Conservation (phyloP, 2,797 vertebrate species). For the Bradypodion ventrale region DNA sequence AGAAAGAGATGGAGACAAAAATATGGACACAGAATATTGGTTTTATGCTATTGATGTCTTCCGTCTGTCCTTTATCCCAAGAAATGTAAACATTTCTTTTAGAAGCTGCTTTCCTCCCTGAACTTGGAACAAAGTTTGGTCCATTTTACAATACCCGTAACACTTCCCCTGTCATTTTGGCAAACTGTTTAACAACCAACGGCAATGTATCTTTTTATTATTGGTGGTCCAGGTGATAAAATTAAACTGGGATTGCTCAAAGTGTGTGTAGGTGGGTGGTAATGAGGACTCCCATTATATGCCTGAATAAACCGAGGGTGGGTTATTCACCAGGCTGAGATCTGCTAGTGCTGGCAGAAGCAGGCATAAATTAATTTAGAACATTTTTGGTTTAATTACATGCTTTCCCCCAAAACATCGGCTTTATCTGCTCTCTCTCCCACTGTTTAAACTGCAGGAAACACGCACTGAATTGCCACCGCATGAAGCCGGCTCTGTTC, state of each 20-base stretch:
- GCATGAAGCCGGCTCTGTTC: conserved; percentile 94
- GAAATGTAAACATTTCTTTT: neutral
- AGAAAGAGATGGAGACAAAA: neutral
- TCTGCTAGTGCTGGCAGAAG: neutral
- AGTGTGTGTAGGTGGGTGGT: too few relatives aligned
- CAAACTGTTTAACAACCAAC: neutral
- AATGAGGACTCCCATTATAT: neutral
- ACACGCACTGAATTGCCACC: conserved; percentile 93
- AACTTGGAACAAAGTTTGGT: conserved; percentile 26
- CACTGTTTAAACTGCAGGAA: conserved; percentile 79
- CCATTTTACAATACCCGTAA: neutral
- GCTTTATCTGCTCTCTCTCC: conserved; percentile 34
- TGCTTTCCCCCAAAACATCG: neutral
- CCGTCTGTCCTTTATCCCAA: neutral
- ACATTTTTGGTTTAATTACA: too few relatives aligned
- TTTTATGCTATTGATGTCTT: neutral
- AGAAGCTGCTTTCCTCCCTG: too few relatives aligned
- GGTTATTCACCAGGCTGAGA: neutral
- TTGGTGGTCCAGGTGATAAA: neutral
- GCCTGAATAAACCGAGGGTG: neutral
- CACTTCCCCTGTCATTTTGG: neutral
- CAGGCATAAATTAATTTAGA: neutral
- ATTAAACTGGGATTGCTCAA: conserved; percentile 3
- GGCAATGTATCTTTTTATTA: neutral
- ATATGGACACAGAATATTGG: neutral